Evolutionary conservation across 2,113 vertebrate species (phyloP).

Genomic region (Hippocampus guttulatus): DNA sequence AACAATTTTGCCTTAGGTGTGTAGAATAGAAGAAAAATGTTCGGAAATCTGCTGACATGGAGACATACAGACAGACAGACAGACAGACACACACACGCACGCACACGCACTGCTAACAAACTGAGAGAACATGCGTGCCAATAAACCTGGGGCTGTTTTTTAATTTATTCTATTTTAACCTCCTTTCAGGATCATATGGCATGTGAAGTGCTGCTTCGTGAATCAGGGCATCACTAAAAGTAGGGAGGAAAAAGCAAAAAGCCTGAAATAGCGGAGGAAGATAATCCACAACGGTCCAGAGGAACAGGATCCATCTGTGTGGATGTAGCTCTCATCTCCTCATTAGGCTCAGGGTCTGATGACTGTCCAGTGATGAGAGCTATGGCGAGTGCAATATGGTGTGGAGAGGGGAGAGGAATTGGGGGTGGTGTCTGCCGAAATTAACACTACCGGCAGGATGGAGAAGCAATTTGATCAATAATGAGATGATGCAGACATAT

Average conservation of each 20-base stretch:
- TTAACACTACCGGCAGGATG: background rate
- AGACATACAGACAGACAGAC: too few species aligned
- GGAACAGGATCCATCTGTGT: conserved; percentile 71
- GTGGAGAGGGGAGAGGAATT: background rate
- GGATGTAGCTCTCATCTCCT: conserved; percentile 71
- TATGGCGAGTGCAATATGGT: conserved; percentile 25
- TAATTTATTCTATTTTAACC: conserved; percentile 37
- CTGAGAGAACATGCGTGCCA: conserved; percentile 12
- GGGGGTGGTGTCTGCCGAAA: background rate
- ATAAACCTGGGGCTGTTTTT: conserved; percentile 36
- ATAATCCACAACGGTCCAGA: conserved; percentile 32
- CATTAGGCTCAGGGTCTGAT: conserved; percentile 54
- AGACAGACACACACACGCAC: background rate
- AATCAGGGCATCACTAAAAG: conserved; percentile 17
- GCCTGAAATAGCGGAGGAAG: conserved; percentile 47
- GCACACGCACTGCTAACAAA: background rate
- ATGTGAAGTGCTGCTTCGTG: conserved; percentile 48
- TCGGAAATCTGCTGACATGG: conserved; percentile 6
- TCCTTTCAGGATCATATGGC: conserved; percentile 29
- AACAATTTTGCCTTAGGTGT: conserved; percentile 22
- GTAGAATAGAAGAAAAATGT: conserved; percentile 22
- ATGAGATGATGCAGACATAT: background rate
- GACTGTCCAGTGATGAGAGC: conserved; percentile 60
- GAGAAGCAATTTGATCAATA: background rate
- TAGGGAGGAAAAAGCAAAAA: conserved; percentile 15